Evolutionary conservation across 2,797 vertebrate genomes (phyloP).

Genomic region (Glyptemys insculpta): DNA sequence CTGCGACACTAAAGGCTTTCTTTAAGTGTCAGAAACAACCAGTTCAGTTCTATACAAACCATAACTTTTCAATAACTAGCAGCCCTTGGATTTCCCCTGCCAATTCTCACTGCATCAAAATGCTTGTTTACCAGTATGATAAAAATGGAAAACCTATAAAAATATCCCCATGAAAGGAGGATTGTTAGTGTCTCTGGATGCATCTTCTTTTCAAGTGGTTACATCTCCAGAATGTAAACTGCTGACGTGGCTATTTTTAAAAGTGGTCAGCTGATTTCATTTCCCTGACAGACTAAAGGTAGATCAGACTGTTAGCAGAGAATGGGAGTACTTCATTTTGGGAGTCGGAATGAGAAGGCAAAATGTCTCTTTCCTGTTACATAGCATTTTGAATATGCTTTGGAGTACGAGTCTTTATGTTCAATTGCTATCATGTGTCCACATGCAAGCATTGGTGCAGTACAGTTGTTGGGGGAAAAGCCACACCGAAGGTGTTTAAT

Average conservation of each 20-base stretch:
- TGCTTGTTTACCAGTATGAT: conserved; percentile 97
- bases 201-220: conserved; percentile 64
- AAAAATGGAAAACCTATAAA: conserved; percentile 95
- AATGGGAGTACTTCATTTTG: conserved; percentile 43
- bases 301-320: conserved; percentile 47
- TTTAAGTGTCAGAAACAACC: conserved; percentile 91
- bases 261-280: conserved; percentile 75
- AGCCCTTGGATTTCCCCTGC: conserved; percentile 98
- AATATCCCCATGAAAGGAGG: conserved; percentile 89
- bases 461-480: conserved; percentile 4
- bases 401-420: conserved; percentile 47
- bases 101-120: conserved; percentile 98
- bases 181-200: conserved; percentile 30
- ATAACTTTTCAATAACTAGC: conserved; percentile 98
- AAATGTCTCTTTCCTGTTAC: conserved; percentile 22
- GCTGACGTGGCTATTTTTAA: conserved; percentile 67
- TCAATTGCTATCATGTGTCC: neutral
- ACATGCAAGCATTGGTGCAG: conserved; percentile 28
- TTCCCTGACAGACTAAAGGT: conserved; percentile 53
- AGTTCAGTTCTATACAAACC: conserved; percentile 92
- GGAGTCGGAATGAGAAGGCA: conserved; percentile 53
- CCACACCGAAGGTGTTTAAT: conserved; percentile 19
- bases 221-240: conserved; percentile 66
- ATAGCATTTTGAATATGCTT: conserved; percentile 48
- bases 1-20: conserved; percentile 91